Evolutionary conservation across 2,797 vertebrate genomes (phyloP).

Genomic region (Clarias platycephalus): DNA sequence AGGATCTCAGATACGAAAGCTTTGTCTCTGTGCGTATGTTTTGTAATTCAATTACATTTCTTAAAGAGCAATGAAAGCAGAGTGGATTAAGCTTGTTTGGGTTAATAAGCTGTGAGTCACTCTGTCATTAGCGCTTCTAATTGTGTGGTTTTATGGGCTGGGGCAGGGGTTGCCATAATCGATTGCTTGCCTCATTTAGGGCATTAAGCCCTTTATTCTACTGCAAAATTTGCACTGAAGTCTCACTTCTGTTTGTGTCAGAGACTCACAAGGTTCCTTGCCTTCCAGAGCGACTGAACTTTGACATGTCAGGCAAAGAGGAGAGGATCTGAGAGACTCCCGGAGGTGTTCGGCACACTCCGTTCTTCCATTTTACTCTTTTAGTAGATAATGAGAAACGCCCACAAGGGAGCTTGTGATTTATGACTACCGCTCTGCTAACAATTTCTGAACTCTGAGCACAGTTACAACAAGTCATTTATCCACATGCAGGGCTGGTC

Average conservation of each 20-base stretch:
- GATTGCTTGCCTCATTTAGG: slow-evolving; percentile 66
- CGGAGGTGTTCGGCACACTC: slow-evolving; percentile 40
- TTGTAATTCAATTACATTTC: slow-evolving; percentile 64
- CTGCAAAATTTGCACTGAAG: slow-evolving; percentile 13
- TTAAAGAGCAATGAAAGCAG: slow-evolving; percentile 59
- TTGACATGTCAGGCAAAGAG: slow-evolving; percentile 52
- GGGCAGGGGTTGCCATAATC: slow-evolving; percentile 52
- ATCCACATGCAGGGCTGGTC: slow-evolving; percentile 54
- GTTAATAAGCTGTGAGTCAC: slow-evolving; percentile 65
- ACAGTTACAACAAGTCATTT: slow-evolving; percentile 69
- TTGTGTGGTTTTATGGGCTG: slow-evolving; percentile 67
- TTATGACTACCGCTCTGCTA: slow-evolving; percentile 70
- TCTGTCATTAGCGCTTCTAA: slow-evolving; percentile 67
- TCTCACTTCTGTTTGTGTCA: neutral
- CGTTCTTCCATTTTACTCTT: slow-evolving; percentile 47
- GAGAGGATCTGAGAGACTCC: slow-evolving; percentile 44
- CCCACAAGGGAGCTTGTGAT: slow-evolving; percentile 65
- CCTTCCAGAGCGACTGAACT: slow-evolving; percentile 55
- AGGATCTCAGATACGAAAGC: slow-evolving; percentile 5
- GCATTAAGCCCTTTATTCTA: slow-evolving; percentile 53
- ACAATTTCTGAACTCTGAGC: slow-evolving; percentile 70
- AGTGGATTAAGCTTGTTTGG: slow-evolving; percentile 64
- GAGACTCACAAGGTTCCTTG: slow-evolving; percentile 61
- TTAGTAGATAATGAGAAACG: slow-evolving; percentile 72
- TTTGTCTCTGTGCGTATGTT: slow-evolving; percentile 30